Percentiles rank a stretch among this genome's conserved stretches.
Conservation (phyloP, 2,797 vertebrate genomes). For the Eutrigla gurnardus region DNA sequence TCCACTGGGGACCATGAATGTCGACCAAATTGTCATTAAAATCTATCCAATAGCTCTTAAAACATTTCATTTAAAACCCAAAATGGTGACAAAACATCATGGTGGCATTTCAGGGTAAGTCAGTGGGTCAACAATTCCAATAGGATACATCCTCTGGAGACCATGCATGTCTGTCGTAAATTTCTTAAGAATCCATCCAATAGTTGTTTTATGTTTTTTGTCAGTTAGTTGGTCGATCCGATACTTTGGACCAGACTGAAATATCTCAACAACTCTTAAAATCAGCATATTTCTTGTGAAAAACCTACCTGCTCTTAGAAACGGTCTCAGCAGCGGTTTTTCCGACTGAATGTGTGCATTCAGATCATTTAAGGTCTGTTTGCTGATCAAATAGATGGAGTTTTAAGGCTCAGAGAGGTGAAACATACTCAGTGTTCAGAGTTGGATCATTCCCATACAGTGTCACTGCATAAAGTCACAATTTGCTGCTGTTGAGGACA, state of each 20-base stretch:
- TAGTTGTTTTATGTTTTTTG: too few relatives aligned
- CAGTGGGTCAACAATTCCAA: too few relatives aligned
- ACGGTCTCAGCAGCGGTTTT: background rate
- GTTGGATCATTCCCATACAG: background rate
- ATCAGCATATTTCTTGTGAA: background rate
- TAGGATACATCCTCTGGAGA: too few relatives aligned
- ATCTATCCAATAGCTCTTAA: background rate
- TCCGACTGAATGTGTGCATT: background rate
- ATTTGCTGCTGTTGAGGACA: background rate
- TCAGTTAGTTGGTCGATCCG: too few relatives aligned
- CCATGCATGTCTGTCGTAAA: too few relatives aligned
- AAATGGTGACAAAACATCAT: background rate
- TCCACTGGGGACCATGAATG: background rate
- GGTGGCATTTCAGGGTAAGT: too few relatives aligned
- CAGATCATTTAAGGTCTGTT: background rate
- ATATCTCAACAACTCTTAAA: background rate
- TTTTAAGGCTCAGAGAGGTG: background rate
- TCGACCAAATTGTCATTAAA: background rate
- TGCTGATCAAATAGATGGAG: background rate
- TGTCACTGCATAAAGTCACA: background rate
- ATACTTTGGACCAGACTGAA: too few relatives aligned
- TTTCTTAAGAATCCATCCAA: too few relatives aligned
- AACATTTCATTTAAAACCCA: background rate
- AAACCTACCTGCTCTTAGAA: background rate
- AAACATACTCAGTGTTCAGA: slow-evolving; percentile 12